Base-by-base conservation (phyloP, 2,113 vertebrate genomes). In the Chionodraco myersi region DNA sequence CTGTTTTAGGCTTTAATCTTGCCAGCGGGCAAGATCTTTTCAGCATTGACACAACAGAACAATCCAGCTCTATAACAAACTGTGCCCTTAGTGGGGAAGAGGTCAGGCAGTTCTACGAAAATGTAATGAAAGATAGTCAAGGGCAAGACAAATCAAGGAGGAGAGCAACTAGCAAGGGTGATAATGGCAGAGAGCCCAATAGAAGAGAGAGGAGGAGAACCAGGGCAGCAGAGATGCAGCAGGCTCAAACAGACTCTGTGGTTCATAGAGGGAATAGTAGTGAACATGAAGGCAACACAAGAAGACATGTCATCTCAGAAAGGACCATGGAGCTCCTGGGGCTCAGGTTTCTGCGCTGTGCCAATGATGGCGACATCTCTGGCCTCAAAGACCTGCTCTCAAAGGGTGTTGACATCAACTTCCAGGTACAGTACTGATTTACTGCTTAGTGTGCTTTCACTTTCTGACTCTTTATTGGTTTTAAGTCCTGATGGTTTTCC, bases 31-130 rank as follows among this genome's bases (percentile, higher is more conserved):
- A 94, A 21, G 94, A 93, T 1, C 76, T 94, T 62, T 90, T 92
- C 11, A 95, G 95, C 93, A 90, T 76, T 10, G 85, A 53, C 54
- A 26, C 34, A n/a, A 4, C 36, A 8, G 44, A 36, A 58, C 30
- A 7, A 2, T 18, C 70, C 62, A 41, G 16, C 68, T 4, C 48
- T 1, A 11, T 6, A 45, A 36, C 13, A 1, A 10, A 0, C 8
- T 30, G 21, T 10, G 16, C 1, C 0, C 53, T 84, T 0, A 93
- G 83, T 5, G 97, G 97, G 0, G 79, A 91, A 21, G 95, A 97
- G 30, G 95, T 86, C 7, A 94, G 91, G 52, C 83, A 80, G 16
- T 98, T 97, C 73, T 98, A 98, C 0, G 96, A 96, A 84, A 92
- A 82, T 61, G 12, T 96, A 9, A 57, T 93, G 0, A 84, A 86